Percentiles rank a stretch among this genome's conserved stretches.
phyloP scores from a whole-genome alignment of 2,888 invertebrate genomes.

The Seira ritae region DNA sequence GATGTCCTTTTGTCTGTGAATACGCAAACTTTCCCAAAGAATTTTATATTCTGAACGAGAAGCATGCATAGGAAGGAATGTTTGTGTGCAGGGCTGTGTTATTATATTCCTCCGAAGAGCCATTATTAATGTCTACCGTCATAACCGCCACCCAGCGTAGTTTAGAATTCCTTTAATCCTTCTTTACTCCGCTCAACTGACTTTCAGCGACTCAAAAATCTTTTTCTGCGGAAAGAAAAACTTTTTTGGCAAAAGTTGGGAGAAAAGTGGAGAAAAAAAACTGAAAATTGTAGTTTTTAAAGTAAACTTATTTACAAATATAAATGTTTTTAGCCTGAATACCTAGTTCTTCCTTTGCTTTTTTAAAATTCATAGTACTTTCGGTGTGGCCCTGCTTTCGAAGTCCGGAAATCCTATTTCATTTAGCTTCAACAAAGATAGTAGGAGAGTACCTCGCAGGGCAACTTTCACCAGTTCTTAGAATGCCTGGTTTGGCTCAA shows the following conservation, averaged over 20 bases:
- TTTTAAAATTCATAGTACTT: constrained; percentile 10
- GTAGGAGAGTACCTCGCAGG: too few relatives aligned
- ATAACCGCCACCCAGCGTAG: constrained; percentile 11
- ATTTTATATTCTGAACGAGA: not conserved
- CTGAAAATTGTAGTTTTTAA: constrained; percentile 6
- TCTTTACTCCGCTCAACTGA: constrained; percentile 8
- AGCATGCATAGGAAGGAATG: not conserved
- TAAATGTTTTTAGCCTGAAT: constrained; percentile 6
- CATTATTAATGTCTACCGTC: constrained; percentile 8
- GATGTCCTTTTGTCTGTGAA: constrained; percentile 1
- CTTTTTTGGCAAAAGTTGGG: constrained; percentile 9
- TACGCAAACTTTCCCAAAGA: not conserved
- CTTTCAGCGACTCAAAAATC: not conserved
- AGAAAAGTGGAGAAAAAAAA: not conserved
- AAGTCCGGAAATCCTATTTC: constrained; percentile 5
- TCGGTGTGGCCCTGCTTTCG: not conserved
- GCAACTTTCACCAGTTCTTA: too few relatives aligned
- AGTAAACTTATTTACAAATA: constrained; percentile 14
- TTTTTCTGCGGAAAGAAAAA: not conserved
- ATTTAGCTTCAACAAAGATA: not conserved
- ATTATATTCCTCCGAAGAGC: constrained; percentile 11
- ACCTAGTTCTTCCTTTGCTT: not conserved
- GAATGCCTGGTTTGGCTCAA: not conserved
- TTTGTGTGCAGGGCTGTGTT: not conserved
- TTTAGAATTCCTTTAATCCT: constrained; percentile 13